A percentile compares a stretch with the other conserved stretches of the same genome.
These are phyloP conservation scores for Bradypus variegatus DNA, from an alignment of 2,797 vertebrate genomes.

Conservation along the genomic window DNA sequence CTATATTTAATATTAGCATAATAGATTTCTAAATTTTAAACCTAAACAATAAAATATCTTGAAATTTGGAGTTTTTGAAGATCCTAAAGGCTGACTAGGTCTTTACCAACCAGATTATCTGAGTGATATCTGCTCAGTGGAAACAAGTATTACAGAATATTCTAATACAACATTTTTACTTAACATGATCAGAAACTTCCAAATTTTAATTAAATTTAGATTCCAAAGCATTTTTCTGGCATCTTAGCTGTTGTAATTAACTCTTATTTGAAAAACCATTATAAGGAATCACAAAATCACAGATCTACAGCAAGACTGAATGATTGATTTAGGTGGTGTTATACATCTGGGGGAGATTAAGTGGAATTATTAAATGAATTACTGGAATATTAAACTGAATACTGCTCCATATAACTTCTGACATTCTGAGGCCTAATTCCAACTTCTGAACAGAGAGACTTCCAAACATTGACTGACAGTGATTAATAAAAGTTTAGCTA, in stretches of 20 bases:
- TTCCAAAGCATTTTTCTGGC: background rate
- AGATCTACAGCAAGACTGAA: background rate
- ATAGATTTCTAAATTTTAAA: background rate
- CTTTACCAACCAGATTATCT: background rate
- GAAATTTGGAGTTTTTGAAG: background rate
- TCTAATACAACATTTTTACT: background rate
- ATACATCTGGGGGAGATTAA: background rate
- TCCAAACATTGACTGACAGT: background rate
- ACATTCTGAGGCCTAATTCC: background rate
- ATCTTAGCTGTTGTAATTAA: background rate
- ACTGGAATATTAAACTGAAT: background rate
- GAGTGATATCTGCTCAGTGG: background rate
- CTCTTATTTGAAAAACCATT: background rate
- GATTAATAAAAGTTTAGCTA: background rate
- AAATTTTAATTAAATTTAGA: background rate
- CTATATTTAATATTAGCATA: background rate
- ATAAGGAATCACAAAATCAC: background rate
- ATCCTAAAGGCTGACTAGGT: background rate
- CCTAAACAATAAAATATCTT: conserved; percentile 5
- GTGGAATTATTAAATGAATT: background rate
- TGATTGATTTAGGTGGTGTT: background rate
- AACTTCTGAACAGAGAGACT: background rate
- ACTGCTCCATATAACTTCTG: background rate
- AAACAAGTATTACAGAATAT: background rate
- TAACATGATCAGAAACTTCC: background rate